A percentile compares a stretch with the other conserved stretches of the same genome.
Evolutionary conservation across 2,797 vertebrate genomes (phyloP).

Genomic region (Ambastaia sidthimunki): DNA sequence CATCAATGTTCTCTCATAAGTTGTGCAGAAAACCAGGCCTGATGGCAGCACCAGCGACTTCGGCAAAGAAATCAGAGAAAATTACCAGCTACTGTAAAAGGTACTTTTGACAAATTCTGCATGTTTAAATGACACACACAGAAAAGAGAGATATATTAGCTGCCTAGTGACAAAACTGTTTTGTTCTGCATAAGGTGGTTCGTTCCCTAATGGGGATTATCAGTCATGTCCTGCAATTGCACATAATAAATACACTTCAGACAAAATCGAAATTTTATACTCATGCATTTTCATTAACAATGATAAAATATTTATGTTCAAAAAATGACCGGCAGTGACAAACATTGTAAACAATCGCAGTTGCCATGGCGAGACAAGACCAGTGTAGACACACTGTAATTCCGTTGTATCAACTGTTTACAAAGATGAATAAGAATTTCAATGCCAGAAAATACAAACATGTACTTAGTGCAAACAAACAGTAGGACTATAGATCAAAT

Average conservation of each 20-base stretch:
- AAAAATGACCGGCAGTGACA: too few relatives aligned
- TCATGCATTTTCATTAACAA: too few relatives aligned
- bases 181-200: too few relatives aligned
- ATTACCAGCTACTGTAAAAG: slow-evolving; percentile 5
- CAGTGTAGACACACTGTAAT: too few relatives aligned
- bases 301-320: too few relatives aligned
- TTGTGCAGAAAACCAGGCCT: background rate
- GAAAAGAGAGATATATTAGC: background rate
- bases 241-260: too few relatives aligned
- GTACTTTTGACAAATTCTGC: background rate
- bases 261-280: too few relatives aligned
- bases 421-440: background rate
- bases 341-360: too few relatives aligned
- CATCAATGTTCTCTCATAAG: slow-evolving; percentile 9
- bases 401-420: background rate
- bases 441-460: slow-evolving; percentile 12
- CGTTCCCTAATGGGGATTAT: too few relatives aligned
- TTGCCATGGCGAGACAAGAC: too few relatives aligned
- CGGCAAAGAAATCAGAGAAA: background rate
- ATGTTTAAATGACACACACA: slow-evolving; percentile 1
- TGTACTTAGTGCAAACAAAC: background rate
- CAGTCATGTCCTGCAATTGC: too few relatives aligned
- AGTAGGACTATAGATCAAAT: background rate
- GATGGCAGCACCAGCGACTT: background rate
- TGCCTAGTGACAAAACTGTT: background rate